Percentiles rank a stretch among this genome's conserved stretches.
Evolutionary conservation across 2,888 invertebrate genomes (phyloP).

Genomic region (Euphydryas editha): DNA sequence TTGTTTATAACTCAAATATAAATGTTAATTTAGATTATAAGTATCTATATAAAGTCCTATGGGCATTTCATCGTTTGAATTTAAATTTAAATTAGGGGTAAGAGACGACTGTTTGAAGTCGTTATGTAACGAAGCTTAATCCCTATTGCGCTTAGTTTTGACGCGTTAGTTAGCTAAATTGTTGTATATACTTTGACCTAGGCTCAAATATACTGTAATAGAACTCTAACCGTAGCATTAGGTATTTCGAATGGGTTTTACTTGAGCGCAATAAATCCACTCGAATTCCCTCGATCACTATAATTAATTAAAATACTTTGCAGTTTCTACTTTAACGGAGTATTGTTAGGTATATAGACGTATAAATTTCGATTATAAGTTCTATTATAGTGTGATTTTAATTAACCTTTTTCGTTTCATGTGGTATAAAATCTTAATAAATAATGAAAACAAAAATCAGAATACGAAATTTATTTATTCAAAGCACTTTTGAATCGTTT

Average conservation of each 20-base stretch:
- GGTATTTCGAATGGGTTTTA: constrained; percentile 23
- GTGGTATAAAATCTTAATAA: neutral
- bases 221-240: constrained; percentile 11
- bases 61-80: neutral
- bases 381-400: neutral
- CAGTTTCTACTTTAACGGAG: constrained; percentile 15
- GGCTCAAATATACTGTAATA: neutral
- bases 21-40: neutral
- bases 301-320: constrained; percentile 40
- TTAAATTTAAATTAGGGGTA: constrained; percentile 8
- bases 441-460: too few species aligned
- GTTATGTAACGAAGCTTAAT: constrained; percentile 1
- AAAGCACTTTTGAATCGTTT: too few species aligned
- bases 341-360: constrained; percentile 15
- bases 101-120: constrained; percentile 7
- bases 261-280: constrained; percentile 24
- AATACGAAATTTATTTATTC: too few species aligned
- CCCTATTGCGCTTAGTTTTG: constrained; percentile 6
- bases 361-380: constrained; percentile 14
- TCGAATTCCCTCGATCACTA: constrained; percentile 28
- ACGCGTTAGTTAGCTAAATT: constrained; percentile 2
- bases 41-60: neutral
- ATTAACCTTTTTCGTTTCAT: neutral
- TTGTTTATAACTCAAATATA: neutral
- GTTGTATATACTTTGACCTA: constrained; percentile 7